Base-by-base conservation (phyloP, 1,140 invertebrate genomes). In the Nasonia longicornis region DNA sequence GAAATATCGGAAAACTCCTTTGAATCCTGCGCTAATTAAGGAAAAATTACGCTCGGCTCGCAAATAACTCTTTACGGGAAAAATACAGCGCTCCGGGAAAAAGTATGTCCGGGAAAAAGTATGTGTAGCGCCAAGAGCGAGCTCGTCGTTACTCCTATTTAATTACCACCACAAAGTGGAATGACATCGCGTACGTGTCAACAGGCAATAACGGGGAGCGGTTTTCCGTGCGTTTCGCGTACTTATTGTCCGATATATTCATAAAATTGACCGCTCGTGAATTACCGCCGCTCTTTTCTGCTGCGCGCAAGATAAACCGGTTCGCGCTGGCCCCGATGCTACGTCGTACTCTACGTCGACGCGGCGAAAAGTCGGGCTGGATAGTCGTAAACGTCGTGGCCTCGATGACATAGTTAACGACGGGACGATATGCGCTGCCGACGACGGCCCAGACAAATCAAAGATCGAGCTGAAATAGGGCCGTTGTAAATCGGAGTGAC, bases 241-340 rank as follows among this genome's bases (percentile, higher is more conserved):
- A 76, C 79, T 76, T 70, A 81, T 81, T 76, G 66, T 42, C 66
- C 79, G 45, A 81, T 81, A 63, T 77, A 77, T 81, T 81, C 79
- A 64, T 70, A 81, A 76, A 81, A 77, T 71, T 70, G 67, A 64
- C 48, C 64, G 79, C 45, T 52, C 58, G 72, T 81, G 66, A 76
- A 70, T 81, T 81, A 81, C 63, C 64, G 58, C 35, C 52, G n/a
- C 52, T 58, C 22, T 67, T 58, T 31, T 67, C 66, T 67, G 8
- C 58, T 6, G 26, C 6, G 29, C 20, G 4, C 52, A 63, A 58
- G 29, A 26, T 42, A 26, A 31, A 80, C 78, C 71, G 78, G 77
- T 48, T 48, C 42, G 52, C 64, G 48, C 66, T 64, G 74, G 48
- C 48, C 48, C 72, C 58, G 74, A 76, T 66, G 58, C 38, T 20